phyloP scores from a whole-genome alignment of 2,113 vertebrate species.

The Ranitomeya imitator region DNA sequence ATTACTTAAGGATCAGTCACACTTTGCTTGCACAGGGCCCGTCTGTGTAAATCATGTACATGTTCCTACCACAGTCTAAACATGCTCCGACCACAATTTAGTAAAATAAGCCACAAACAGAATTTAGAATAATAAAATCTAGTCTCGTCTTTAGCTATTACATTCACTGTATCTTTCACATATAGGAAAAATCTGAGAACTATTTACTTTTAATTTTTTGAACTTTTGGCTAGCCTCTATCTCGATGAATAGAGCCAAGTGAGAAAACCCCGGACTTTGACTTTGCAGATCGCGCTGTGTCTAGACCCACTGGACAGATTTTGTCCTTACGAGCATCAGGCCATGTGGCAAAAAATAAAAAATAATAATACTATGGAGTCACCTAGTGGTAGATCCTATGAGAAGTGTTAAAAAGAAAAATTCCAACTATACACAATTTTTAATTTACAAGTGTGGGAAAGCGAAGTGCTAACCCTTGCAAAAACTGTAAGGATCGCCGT shows the following conservation, averaged over 20 bases:
- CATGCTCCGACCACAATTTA: conserved; percentile 53
- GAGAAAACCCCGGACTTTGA: conserved; percentile 14
- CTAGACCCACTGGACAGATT: conserved; percentile 44
- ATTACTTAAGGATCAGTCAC: conserved; percentile 57
- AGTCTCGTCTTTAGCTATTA: conserved; percentile 50
- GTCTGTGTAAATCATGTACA: conserved; percentile 56
- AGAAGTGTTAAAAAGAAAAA: not conserved
- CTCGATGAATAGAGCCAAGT: conserved; percentile 36
- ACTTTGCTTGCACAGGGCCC: conserved; percentile 52
- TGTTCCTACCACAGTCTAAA: conserved; percentile 56
- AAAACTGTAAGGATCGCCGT: not conserved
- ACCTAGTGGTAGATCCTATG: not conserved
- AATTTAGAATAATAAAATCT: conserved; percentile 55
- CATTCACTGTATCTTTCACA: conserved; percentile 47
- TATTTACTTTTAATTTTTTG: conserved; percentile 53
- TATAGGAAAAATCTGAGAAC: conserved; percentile 52
- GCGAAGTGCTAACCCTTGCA: not conserved
- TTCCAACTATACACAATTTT: not conserved
- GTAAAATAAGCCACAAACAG: conserved; percentile 54
- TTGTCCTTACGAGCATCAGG: not conserved
- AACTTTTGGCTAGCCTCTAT: conserved; percentile 50
- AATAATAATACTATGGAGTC: not conserved
- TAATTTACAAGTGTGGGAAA: not conserved
- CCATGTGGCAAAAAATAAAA: not conserved
- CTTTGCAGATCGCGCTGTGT: conserved; percentile 19